Base-by-base conservation (phyloP, 2,888 invertebrate species). In the Globia sparganii region DNA sequence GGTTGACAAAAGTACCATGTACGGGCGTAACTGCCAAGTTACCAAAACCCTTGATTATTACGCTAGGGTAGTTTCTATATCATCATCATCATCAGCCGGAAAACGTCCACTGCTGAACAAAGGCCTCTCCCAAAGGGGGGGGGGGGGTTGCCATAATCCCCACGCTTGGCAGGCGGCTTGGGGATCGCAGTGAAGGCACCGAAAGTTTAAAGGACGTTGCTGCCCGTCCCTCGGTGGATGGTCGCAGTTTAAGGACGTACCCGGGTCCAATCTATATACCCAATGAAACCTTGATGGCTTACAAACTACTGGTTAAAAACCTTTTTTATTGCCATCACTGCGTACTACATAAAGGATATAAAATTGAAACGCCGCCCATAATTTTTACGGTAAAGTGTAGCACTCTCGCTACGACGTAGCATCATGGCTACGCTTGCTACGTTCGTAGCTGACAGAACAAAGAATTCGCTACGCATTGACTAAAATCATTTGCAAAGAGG, bases 341-440 rank as follows among this genome's bases (percentile, higher is more conserved):
- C 11, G 21, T 40, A 40, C 6, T 43, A 11, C 21, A 6, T 43
- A 13, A 0, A 43, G 0, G 65, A 66, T 66, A 43, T 15, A 31
- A 8, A 66, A 31, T 31, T 31, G 25, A 53, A 67, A 15, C 9
- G 8, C 9, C 25, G 15, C 6, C 8, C 8, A 31, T 43, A 28
- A 43, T 9, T 8, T 18, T 40, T 40, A 58, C 34, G 18, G 6
- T 6, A 43, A 58, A n/a, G 21, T 65, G 65, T 80, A 78, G 61
- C 59, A 56, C 11, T 31, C 6, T 21, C 34, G 53, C 65, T 80
- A 65, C 64, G 68, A 25, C 78, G 80, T 83, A 77, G 83, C 46
- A 4, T 5, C 15, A 28, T 4, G 11, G n/a, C 31, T 61, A 82
- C 61, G 67, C 15, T 25, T 28, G 56, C 15, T 77, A 66, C 46